A percentile compares a stretch with the other conserved stretches of the same genome.
Evolutionary conservation across 2,797 vertebrate species (phyloP).

Genomic region (Sphenopsis melanotis): DNA sequence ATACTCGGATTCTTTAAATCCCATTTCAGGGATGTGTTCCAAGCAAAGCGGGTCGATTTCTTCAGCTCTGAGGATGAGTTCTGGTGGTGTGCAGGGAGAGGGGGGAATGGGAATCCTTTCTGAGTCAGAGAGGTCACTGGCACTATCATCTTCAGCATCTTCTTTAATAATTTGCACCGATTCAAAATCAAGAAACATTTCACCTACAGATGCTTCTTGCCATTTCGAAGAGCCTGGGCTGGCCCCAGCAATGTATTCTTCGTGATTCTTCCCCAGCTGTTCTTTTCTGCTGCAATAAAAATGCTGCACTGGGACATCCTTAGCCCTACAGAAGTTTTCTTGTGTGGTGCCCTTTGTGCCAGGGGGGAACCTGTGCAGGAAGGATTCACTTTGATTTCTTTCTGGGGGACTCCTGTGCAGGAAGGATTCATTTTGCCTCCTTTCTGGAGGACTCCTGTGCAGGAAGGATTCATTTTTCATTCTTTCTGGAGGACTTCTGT

Average conservation of each 20-base stretch:
- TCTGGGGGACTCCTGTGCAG: too few species aligned
- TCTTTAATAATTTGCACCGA: slow-evolving; percentile 74
- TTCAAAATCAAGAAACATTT: slow-evolving; percentile 71
- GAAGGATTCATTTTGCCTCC: rapidly evolving
- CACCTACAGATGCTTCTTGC: slow-evolving; percentile 18
- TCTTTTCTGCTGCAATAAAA: not conserved
- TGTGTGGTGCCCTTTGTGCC: not conserved
- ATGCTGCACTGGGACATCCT: not conserved
- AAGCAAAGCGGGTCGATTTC: slow-evolving; percentile 71
- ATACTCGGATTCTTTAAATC: slow-evolving; percentile 34
- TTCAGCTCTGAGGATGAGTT: slow-evolving; percentile 86
- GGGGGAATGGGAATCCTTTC: slow-evolving; percentile 77
- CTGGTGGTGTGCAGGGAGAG: slow-evolving; percentile 78
- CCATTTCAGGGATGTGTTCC: slow-evolving; percentile 35
- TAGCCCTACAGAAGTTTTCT: not conserved
- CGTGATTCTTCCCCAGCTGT: not conserved
- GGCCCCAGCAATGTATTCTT: not conserved
- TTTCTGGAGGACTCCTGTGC: not conserved
- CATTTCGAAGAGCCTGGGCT: not conserved
- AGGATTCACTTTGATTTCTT: not conserved
- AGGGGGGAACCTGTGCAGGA: not conserved
- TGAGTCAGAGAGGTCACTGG: slow-evolving; percentile 88
- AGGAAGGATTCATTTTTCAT: not conserved
- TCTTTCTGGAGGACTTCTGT: not conserved
- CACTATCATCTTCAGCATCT: slow-evolving; percentile 85